phyloP scores from a whole-genome alignment of 2,113 vertebrate genomes.

The Rhea americana region DNA sequence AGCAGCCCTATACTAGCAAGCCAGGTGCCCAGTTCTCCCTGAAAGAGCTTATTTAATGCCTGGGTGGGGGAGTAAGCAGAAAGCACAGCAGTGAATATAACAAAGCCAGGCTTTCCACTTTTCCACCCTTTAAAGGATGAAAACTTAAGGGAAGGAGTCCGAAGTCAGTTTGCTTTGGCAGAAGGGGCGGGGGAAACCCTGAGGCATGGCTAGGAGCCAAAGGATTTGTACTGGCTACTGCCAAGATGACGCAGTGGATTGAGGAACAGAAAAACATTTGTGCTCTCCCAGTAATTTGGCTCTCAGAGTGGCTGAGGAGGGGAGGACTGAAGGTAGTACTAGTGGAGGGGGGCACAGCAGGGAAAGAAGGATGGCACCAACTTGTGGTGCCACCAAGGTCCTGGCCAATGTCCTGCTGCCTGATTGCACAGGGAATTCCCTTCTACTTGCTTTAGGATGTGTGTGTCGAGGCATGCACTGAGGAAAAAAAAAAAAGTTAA shows the following conservation, averaged over 20 bases:
- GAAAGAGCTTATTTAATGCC: neutral
- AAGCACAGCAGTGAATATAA: neutral
- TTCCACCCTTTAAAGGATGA: conserved; percentile 42
- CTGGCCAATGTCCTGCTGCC: neutral
- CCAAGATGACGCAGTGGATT: neutral
- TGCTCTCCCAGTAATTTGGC: neutral
- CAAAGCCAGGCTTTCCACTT: neutral
- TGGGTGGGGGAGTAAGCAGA: neutral
- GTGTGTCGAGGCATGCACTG: neutral
- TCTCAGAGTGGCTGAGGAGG: neutral
- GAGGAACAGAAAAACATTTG: neutral
- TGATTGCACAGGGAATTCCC: neutral
- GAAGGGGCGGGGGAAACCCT: neutral
- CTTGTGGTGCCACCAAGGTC: neutral
- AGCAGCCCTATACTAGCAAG: neutral
- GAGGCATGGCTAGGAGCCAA: conserved; percentile 35
- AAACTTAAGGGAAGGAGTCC: conserved; percentile 40
- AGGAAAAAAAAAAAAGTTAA: neutral
- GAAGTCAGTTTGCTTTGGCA: conserved; percentile 61
- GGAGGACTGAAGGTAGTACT: neutral
- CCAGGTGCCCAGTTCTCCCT: neutral
- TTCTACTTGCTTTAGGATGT: neutral
- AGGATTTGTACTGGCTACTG: neutral
- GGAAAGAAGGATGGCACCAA: neutral
- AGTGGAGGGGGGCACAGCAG: neutral